These are phyloP conservation scores for Notospermus geniculatus DNA, from an alignment of 1,140 invertebrate genomes.

Conservation along the genomic window DNA sequence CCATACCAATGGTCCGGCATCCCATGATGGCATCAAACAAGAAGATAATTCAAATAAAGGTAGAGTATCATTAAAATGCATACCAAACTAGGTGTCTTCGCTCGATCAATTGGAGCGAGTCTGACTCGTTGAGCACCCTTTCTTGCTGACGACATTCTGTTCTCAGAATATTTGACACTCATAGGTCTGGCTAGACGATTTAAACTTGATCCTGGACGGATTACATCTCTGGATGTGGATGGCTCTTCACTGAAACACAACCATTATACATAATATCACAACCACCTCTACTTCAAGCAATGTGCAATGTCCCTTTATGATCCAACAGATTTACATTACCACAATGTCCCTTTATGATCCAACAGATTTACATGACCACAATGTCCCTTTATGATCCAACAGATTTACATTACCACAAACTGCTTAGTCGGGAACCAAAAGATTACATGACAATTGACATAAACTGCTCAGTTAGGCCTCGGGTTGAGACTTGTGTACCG, in stretches of 20 bases:
- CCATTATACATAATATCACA: neutral
- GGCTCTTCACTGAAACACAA: constrained; percentile 1
- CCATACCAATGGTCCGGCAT: too few species aligned
- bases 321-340: neutral
- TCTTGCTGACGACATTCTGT: neutral
- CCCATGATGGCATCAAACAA: too few species aligned
- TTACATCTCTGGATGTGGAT: neutral
- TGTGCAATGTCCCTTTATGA: neutral
- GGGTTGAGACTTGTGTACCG: too few species aligned
- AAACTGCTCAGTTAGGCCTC: too few species aligned
- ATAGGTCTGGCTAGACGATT: neutral
- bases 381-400: too few species aligned
- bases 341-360: neutral
- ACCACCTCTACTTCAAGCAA: neutral
- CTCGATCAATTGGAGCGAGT: constrained; percentile 5
- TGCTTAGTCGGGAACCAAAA: too few species aligned
- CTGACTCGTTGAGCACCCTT: constrained; percentile 2
- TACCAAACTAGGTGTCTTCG: constrained; percentile 7
- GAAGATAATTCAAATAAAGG: too few species aligned
- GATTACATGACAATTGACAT: too few species aligned
- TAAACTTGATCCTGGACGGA: constrained; percentile 2
- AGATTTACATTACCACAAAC: too few species aligned
- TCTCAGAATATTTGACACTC: neutral
- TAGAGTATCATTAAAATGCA: too few species aligned
- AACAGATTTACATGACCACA: too few species aligned